Base-by-base conservation (phyloP, 1,140 invertebrate genomes). In the Mycetomoellerius zeteki region DNA sequence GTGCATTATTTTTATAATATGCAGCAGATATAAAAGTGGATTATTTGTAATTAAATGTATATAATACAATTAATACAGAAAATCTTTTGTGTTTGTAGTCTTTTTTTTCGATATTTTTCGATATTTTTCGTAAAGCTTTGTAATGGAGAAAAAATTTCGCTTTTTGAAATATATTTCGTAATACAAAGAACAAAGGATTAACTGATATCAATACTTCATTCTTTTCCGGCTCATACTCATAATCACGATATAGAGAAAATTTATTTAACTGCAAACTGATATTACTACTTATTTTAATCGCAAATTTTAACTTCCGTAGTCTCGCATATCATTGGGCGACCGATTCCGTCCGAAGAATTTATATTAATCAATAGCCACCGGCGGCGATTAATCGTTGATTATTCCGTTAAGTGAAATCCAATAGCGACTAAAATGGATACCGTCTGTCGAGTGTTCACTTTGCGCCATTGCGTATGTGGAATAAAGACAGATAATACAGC, bases 351-450 rank as follows among this genome's bases (percentile, higher is more conserved):
- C 19, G 54, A 84, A 27, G 54, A 84, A 84, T 84, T 84, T 84
- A 84, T 84, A 84, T 73, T 84, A 84, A 84, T 84, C 69, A 73
- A 84, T 84, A 84, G 43, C 80, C 54, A 54, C 47, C 69, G 69
- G 67, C 80, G 52, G 27, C 80, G 80, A 84, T 73, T 84, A 84
- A 84, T 84, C 80, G 54, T 54, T 84, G 80, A 84, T 84, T 75
- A 84, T 84, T 84, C 80, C 54, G 56, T 75, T 84, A 84, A 84
- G 80, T 84, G 80, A 84, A 84, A 84, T 84, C 80, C 80, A 69
- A 84, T 84, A 84, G 80, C 69, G 54, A 75, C 80, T 50, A 84
- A 84, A 84, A 75, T 84, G 80, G 80, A 73, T 54, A 84, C 52
- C 50, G 80, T 80, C 47, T 43, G 47, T 75, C 24, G 80, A 73